Percentiles rank a stretch among this genome's conserved stretches.
Evolutionary conservation across 2,797 vertebrate genomes (phyloP).

Genomic region (Typhlichthys subterraneus): DNA sequence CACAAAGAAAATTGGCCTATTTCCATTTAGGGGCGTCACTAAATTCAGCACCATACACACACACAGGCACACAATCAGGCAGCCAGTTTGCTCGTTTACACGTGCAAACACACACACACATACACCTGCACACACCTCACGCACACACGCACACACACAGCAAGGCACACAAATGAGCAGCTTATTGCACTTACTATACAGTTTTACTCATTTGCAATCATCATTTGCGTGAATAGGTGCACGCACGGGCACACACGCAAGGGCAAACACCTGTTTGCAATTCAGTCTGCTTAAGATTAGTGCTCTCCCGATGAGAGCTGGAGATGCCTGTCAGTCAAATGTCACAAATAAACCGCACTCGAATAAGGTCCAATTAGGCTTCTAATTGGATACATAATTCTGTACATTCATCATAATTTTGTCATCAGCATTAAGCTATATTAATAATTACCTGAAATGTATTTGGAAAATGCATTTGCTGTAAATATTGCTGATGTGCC

Average conservation of each 20-base stretch:
- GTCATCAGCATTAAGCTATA: background rate
- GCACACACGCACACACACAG: background rate
- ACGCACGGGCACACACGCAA: background rate
- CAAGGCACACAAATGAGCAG: constrained; percentile 15
- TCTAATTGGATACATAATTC: background rate
- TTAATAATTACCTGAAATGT: no score
- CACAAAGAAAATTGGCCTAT: constrained; percentile 71
- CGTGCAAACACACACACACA: constrained; percentile 5
- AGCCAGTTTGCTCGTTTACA: constrained; percentile 28
- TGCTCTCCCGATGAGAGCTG: constrained; percentile 33
- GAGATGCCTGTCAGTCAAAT: constrained; percentile 44
- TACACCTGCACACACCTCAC: background rate
- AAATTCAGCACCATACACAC: constrained; percentile 52
- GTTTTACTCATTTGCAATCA: background rate
- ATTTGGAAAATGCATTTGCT: constrained; percentile 7
- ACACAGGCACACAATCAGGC: constrained; percentile 40
- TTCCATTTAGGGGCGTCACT: constrained; percentile 56
- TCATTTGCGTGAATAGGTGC: constrained; percentile 1
- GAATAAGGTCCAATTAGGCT: background rate
- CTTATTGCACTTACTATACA: constrained; percentile 5
- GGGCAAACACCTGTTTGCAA: constrained; percentile 33
- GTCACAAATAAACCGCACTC: constrained; percentile 7
- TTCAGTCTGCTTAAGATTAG: constrained; percentile 36
- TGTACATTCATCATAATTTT: background rate
- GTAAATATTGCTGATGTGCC: background rate